Base-by-base conservation (phyloP, 2,797 vertebrate species). In the Sebastes variabilis region DNA sequence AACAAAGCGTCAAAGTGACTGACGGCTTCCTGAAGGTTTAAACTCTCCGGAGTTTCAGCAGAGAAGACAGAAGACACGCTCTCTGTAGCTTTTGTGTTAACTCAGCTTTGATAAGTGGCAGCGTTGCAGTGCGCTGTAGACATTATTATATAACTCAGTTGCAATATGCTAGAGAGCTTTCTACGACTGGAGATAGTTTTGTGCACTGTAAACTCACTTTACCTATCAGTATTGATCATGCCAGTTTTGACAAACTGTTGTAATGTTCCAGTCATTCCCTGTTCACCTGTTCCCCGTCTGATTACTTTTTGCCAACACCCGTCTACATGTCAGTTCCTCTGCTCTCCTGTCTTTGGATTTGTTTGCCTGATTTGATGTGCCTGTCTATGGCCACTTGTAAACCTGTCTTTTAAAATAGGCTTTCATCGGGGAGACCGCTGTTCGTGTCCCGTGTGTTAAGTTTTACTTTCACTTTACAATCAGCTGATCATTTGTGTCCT, bases 21-120 rank as follows among this genome's bases (percentile, higher is more conserved):
- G 59, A 66, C 49, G 59, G 29, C 25, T 79, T 81, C 71, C 70
- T 72, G 64, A 25, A 71, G 60, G 64, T 64, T 76, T 69, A 58
- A 76, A 68, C 20, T 58, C 24, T 55, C 49, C 13, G 1, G 29
- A 68, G 49, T 9, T 13, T 72, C 61, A 61, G 70, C 72, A 55
- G 42, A 60, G 75, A 36, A 38, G 30, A 79, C 52, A 64, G 34
- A 59, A 64, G 34, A 59, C 42, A 46, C 6, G 6, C 59, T 42
- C 25, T 46, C 72, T 76, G 29, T 11, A 11, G 65, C 52, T 46
- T 78, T 62, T 62, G 34, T 46, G 32, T 59, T 81, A 38, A 71
- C 75, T 75, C 74, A 38, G 68, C 54, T 68, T 66, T 85, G 77
- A 85, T 72, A 66, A 75, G 72, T 13, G 46, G 32, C 74, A 54